A percentile compares a stretch with the other conserved stretches of the same genome.
These are phyloP conservation scores for Emydura subglobosa DNA, from an alignment of 2,113 vertebrate genomes.

Conservation along the genomic window DNA sequence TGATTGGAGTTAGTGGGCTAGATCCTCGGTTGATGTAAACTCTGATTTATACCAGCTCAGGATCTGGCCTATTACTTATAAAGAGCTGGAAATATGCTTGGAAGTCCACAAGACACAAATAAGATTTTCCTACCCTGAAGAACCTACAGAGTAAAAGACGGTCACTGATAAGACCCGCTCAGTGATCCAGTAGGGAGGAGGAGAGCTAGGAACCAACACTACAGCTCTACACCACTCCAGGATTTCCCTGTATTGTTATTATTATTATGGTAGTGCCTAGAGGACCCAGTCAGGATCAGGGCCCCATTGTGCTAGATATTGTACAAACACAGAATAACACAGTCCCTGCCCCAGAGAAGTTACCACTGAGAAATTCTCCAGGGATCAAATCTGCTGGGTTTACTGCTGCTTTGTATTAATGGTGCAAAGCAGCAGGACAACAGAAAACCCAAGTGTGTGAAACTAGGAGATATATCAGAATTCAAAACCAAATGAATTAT, in stretches of 20 bases:
- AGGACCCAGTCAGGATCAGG: neutral
- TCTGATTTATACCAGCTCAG: neutral
- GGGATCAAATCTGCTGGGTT: constrained; percentile 30
- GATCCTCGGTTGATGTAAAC: neutral
- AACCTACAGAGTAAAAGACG: neutral
- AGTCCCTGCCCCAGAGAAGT: neutral
- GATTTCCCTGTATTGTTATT: neutral
- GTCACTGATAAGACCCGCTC: neutral
- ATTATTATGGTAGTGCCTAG: neutral
- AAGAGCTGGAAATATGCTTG: neutral
- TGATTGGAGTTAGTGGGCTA: neutral
- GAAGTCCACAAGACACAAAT: neutral
- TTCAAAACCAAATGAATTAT: neutral
- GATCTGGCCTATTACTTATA: neutral
- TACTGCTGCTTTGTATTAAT: neutral
- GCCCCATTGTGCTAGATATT: neutral
- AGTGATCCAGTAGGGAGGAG: neutral
- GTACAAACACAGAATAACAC: neutral
- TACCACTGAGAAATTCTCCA: neutral
- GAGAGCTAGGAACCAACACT: neutral
- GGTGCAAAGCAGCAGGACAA: neutral
- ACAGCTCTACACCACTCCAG: neutral
- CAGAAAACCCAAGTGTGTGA: neutral
- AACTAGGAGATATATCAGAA: neutral
- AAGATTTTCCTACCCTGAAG: neutral